Evolutionary conservation across 1,140 invertebrate genomes (phyloP), one percentile per base, ranked within the genome.

Genomic region (Euwallacea similis): DNA sequence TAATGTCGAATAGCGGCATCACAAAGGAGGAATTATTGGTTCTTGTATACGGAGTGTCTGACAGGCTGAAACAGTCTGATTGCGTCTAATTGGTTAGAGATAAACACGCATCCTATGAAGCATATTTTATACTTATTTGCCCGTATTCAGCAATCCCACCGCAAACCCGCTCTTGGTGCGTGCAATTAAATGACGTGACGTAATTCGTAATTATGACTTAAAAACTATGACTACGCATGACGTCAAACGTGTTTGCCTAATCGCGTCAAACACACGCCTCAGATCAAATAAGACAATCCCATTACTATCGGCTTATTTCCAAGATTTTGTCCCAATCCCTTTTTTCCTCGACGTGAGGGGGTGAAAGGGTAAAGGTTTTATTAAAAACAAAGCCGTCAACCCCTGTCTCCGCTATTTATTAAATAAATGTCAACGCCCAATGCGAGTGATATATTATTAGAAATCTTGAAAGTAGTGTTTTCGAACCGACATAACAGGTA

Each of bases 291-390:
- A 13, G n/a, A 11, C 41, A 64, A 64, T 64, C 62, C 41, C 41
- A 64, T 64, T 64, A 64, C 3, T 15, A 15, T 4, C 8, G 42
- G 62, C 41, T 64, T 64, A 64, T 64, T 47, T 64, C 62, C 62
- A 47, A 43, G 21, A 64, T 9, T 33, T 50, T 54, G 62, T 47
- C 42, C 62, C 15, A 64, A n/a, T 11, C 62, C 33, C 21, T 64
- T 54, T 44, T 43, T 64, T 50, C 16, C 2, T 47, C 47, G 62
- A 64, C 62, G 46, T 33, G 21, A 33, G 15, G 2, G 62, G 62
- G 42, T 13, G 43, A 64, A 64, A 64, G 62, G 62, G 62, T 64
- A 43, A 64, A 33, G n/a, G 42, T 64, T 64, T 64, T 64, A 42
- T 42, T 64, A 42, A 64, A 64, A 61, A 64, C 42, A 64, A 64